Evolutionary conservation across 1,140 invertebrate species (phyloP).

Genomic region (Diploscapter pachys): DNA sequence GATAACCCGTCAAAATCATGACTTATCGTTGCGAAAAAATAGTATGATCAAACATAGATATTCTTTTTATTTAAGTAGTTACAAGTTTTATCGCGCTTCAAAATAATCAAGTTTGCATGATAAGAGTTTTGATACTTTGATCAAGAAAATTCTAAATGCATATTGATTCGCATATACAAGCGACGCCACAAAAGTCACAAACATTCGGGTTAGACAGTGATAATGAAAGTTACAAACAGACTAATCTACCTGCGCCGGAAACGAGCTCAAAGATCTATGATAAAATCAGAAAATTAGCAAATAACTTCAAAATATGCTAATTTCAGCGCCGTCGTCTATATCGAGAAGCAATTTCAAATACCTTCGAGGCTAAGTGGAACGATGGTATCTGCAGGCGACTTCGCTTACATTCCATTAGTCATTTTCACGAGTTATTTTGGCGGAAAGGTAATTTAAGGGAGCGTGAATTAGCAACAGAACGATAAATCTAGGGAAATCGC

Average conservation of each 20-base stretch:
- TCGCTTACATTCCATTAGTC: constrained; percentile 42
- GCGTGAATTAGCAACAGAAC: too few relatives aligned
- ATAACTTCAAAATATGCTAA: not conserved
- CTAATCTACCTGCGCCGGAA: not conserved
- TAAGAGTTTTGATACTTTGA: not conserved
- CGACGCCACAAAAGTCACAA: not conserved
- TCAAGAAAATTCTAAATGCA: not conserved
- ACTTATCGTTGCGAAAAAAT: too few relatives aligned
- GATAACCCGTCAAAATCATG: not conserved
- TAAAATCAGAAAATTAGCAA: too few relatives aligned
- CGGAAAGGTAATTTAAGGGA: constrained; percentile 10
- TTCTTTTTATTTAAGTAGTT: too few relatives aligned
- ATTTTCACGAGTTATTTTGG: constrained; percentile 43
- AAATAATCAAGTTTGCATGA: not conserved
- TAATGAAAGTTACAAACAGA: not conserved
- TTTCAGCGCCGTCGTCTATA: constrained; percentile 42
- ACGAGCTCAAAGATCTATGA: too few relatives aligned
- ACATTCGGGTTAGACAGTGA: not conserved
- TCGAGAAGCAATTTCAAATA: constrained; percentile 44
- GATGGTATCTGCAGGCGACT: constrained; percentile 43
- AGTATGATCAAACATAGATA: too few relatives aligned
- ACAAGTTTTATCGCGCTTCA: too few relatives aligned
- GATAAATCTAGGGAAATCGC: constrained; percentile 24
- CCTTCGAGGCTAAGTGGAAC: constrained; percentile 38
- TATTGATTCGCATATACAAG: not conserved